Base-by-base conservation (phyloP, 2,888 invertebrate genomes). In the Ochropacha duplaris region DNA sequence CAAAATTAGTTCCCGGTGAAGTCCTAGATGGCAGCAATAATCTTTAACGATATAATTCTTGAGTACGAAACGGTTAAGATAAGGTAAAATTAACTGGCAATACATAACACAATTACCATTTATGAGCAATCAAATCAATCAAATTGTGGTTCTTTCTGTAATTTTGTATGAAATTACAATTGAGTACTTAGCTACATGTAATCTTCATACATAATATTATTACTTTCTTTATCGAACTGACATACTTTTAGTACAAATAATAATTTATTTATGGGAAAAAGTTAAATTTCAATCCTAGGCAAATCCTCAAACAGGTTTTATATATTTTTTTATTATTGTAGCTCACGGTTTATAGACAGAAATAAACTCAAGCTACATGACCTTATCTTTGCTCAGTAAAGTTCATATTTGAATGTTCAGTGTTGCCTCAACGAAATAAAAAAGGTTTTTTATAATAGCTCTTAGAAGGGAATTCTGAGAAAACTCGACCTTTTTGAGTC, bases 401-500 rank as follows among this genome's bases (percentile, higher is more conserved):
- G 62, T 66, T 50, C 16, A 58, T 44, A 65, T 61, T 70, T 22
- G n/a, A 61, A 57, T 50, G 28, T 16, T 5, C 31, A 31, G 39
- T 39, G 39, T 19, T 44, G 44, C 44, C 6, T 39, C 19, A 19
- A 44, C 16, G 16, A 26, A 28, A 50, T 28, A 24, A n/a, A 50
- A 50, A 50, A 50, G 26, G 24, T 12, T 14, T 26, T 39, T 39
- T 39, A 31, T 31, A 31, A 31, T 39, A 16, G 39, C 66, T 68
- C 61, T 54, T 57, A 62, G 59, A 62, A 60, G 59, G 65, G 72
- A 82, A 78, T 89, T 88, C 89, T 83, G 64, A 77, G 89, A 90
- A 89, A 80, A 69, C 64, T 63, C 64, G 62, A 79, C 79, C 81
- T 79, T 87, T 86, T 86, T 69, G 71, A 74, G 77, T 73, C 71